Evolutionary conservation across 2,888 invertebrate genomes (phyloP).

Genomic region (Gymnocheta viridis): DNA sequence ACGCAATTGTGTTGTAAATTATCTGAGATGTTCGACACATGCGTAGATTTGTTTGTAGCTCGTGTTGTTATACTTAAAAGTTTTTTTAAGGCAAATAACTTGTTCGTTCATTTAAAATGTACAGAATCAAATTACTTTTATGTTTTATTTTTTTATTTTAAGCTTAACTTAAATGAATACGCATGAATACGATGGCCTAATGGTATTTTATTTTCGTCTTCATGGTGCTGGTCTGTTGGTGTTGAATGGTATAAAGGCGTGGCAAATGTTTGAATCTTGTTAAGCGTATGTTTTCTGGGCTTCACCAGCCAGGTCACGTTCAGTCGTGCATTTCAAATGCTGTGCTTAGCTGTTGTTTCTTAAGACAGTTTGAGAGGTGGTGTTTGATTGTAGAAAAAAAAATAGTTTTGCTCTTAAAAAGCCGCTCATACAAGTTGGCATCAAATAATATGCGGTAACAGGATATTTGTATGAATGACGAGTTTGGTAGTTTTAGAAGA

Average conservation of each 20-base stretch:
- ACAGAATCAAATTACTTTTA: constrained; percentile 58
- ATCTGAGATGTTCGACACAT: constrained; percentile 66
- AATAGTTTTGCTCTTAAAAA: constrained; percentile 18
- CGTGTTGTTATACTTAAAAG: constrained; percentile 47
- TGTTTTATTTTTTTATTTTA: too few species aligned
- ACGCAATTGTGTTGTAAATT: constrained; percentile 54
- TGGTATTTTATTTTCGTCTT: constrained; percentile 13
- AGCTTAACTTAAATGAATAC: constrained; percentile 4
- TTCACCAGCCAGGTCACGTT: constrained; percentile 33
- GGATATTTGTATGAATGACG: constrained; percentile 58
- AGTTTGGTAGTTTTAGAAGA: constrained; percentile 3
- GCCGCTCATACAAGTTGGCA: constrained; percentile 56
- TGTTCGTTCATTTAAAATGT: constrained; percentile 25
- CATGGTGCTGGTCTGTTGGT: constrained; percentile 37
- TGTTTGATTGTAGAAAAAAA: constrained; percentile 2
- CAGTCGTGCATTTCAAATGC: constrained; percentile 68
- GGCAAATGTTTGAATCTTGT: constrained; percentile 50
- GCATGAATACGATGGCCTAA: constrained; percentile 57
- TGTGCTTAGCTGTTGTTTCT: constrained; percentile 6
- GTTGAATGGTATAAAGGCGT: constrained; percentile 60
- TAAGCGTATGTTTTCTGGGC: constrained; percentile 34
- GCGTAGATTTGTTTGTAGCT: constrained; percentile 65
- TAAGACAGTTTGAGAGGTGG: constrained; percentile 35
- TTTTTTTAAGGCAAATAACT: constrained; percentile 27
- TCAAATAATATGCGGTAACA: constrained; percentile 68